These are phyloP conservation scores for Gobio occitaniae DNA, from an alignment of 2,797 vertebrate species.

Conservation along the genomic window DNA sequence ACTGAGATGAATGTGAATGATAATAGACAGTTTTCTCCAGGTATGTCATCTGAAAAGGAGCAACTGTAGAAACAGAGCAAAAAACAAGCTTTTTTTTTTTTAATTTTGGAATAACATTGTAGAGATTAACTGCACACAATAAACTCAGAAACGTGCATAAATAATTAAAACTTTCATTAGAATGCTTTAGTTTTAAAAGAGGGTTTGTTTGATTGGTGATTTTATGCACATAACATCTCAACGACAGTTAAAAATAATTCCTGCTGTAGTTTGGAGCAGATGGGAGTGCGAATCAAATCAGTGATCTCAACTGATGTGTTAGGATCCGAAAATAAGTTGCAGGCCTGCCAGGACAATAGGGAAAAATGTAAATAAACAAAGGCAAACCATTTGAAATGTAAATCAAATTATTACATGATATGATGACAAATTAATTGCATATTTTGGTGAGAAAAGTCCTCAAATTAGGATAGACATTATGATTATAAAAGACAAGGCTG, in stretches of 20 bases:
- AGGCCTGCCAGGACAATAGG: background rate
- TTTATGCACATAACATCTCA: background rate
- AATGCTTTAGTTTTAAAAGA: background rate
- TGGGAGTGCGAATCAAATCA: background rate
- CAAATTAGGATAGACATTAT: background rate
- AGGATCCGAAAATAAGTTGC: conserved; percentile 2
- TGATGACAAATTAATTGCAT: background rate
- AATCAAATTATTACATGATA: background rate
- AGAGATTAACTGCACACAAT: background rate
- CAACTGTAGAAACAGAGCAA: background rate
- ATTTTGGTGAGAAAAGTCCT: background rate
- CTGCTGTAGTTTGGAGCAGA: background rate
- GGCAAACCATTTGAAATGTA: background rate
- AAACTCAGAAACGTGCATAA: background rate
- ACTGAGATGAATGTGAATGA: background rate
- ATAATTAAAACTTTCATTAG: background rate
- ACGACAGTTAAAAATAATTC: background rate
- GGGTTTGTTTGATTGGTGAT: background rate
- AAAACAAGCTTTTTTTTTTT: background rate
- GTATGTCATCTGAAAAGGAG: background rate
- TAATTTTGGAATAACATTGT: background rate
- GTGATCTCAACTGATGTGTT: background rate
- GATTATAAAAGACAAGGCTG: background rate
- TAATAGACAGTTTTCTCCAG: background rate
- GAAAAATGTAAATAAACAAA: background rate